Base-by-base conservation (phyloP, 2,797 vertebrate genomes). In the Enteromius fasciolatus region DNA sequence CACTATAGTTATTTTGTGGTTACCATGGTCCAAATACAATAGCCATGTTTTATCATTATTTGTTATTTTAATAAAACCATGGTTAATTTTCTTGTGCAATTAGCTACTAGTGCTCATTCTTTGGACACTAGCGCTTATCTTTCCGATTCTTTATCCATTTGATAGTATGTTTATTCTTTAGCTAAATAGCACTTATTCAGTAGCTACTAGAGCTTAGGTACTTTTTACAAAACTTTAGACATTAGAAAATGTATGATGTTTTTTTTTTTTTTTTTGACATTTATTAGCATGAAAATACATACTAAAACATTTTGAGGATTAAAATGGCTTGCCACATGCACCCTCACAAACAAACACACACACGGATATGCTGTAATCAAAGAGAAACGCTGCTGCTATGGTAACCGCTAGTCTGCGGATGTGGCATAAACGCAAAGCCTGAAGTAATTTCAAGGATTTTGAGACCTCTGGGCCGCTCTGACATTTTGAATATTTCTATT, bases 361-460 rank as follows among this genome's bases (percentile, higher is more conserved):
- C 23, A 18, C 15, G 31, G 78, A 74, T 75, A 69, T 8, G 33
- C 68, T 50, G 67, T 81, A 81, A 84, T 86, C 85, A 84, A 76
- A 67, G 54, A 31, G 44, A 82, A 63, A 52, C 25, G 48, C 54
- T 59, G 85, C 85, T 86, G 79, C 85, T 76, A 84, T 86, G 79
- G 85, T 78, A 84, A 86, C 83, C 59, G 59, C 48, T 76, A 63
- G 78, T 69, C 61, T 31, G 44, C 39, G 39, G 50, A 69, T n/a
- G 83, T 80, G 70, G 46, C 48, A 75, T 61, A 61, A 74, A 64
- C 9, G 36, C 63, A 76, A 36, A 68, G 52, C 46, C 46, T 54
- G 59, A 67, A 66, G 80, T 66, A 23, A 81, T 81, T 74, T 39
- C 36, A 54, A 81, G n/a, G 70, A 75, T 54, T 72, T 41, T 3